A percentile compares a stretch with the other conserved stretches of the same genome.
Evolutionary conservation across 30 jellyfish, hydroid and myxozoan genomes (phyloP).

Genomic region (Aurelia sp.): DNA sequence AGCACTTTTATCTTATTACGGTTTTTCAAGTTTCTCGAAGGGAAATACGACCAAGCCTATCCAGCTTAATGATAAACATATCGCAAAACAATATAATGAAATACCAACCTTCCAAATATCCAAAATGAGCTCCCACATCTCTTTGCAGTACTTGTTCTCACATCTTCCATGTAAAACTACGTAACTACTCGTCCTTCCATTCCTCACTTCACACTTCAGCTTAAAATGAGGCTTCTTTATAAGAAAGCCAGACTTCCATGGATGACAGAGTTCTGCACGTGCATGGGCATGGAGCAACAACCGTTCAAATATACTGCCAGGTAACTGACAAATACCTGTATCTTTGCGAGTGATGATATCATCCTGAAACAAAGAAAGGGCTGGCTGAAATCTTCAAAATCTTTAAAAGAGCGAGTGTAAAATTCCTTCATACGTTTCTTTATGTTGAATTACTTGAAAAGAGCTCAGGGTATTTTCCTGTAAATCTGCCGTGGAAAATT

Average conservation of each 20-base stretch:
- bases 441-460: no score
- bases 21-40: no score
- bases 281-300: constrained; percentile 21
- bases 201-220: constrained; percentile 13
- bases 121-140: constrained; percentile 26
- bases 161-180: constrained; percentile 39
- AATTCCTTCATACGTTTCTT: no score
- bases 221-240: not conserved
- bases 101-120: constrained; percentile 28
- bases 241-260: constrained; percentile 61
- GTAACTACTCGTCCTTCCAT: constrained; percentile 16
- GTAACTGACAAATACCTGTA: constrained; percentile 13
- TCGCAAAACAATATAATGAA: not conserved
- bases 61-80: no score
- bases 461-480: no score
- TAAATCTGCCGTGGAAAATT: no score
- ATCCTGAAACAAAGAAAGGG: constrained; percentile 1
- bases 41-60: no score
- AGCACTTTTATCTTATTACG: no score
- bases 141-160: not conserved
- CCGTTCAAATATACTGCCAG: constrained; percentile 32
- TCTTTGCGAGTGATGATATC: constrained; percentile 20
- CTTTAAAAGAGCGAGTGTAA: no score
- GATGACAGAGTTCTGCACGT: constrained; percentile 34
- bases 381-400: no score